Evolutionary conservation across 92 coral and sea anemone genomes (phyloP).

Genomic region (Actinernus sp.): DNA sequence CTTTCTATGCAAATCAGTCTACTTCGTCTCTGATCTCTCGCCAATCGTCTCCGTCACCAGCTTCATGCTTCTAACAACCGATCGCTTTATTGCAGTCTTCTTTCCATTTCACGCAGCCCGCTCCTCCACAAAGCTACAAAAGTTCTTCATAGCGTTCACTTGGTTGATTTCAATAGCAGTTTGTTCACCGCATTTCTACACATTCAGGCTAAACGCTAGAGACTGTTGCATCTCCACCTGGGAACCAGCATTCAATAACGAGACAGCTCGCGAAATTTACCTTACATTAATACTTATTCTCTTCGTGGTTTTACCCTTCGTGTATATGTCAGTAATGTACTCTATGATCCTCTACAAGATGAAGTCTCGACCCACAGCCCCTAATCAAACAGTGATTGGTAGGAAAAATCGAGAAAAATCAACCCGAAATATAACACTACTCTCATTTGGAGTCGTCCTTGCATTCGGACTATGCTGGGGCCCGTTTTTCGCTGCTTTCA

Average conservation of each 20-base stretch:
- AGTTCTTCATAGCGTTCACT: slow-evolving; percentile 8
- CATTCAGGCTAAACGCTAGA: background rate
- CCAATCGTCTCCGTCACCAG: slow-evolving; percentile 25
- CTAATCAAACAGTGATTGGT: background rate
- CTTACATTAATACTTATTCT: slow-evolving; percentile 1
- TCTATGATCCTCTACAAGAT: slow-evolving; percentile 2
- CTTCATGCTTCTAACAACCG: slow-evolving; percentile 1
- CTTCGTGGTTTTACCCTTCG: slow-evolving; percentile 21
- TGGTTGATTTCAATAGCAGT: slow-evolving; percentile 17
- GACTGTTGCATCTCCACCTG: slow-evolving; percentile 6
- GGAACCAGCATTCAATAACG: slow-evolving; percentile 12
- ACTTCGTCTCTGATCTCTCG: slow-evolving; percentile 12
- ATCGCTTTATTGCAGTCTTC: slow-evolving; percentile 16
- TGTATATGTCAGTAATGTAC: slow-evolving; percentile 1
- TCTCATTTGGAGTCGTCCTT: slow-evolving; percentile 19
- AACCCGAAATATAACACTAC: slow-evolving; percentile 11
- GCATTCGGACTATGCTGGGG: slow-evolving; percentile 36
- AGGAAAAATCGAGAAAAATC: slow-evolving; percentile 4
- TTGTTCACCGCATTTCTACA: slow-evolving; percentile 20
- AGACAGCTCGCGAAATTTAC: background rate
- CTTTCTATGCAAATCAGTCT: slow-evolving; percentile 21
- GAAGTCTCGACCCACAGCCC: background rate
- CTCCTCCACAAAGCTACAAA: background rate
- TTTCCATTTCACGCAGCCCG: slow-evolving; percentile 28
- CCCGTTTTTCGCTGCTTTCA: slow-evolving; percentile 6